Base-by-base conservation (phyloP, 1,140 invertebrate species). In the Trypoxylus dichotomus region DNA sequence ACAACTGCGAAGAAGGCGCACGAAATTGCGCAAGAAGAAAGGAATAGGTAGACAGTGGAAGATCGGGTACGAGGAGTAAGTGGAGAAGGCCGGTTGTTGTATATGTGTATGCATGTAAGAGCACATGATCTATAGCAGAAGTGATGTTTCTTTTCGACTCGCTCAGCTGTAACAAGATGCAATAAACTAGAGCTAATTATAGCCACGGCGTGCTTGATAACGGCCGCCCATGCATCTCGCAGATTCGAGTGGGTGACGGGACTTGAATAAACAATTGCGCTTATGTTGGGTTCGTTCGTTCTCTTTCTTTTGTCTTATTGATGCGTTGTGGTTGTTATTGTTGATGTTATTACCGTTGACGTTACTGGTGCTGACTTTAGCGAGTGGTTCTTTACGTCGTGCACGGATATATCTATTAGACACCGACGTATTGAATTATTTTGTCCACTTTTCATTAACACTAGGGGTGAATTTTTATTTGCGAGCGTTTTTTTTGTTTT, bases 161-260 rank as follows among this genome's bases (percentile, higher is more conserved):
- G 72, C 72, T 74, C 41, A 43, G 72, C 41, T 74, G 29, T 42
- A 74, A 74, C 72, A 41, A 37, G 72, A 37, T 41, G 72, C 72
- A 74, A 74, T 74, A 74, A 74, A 74, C 72, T 43, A 74, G 72
- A 43, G 72, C 72, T 74, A 74, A 74, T 74, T 74, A 74, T 74
- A 74, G 72, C 72, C 72, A 27, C 19, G 72, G 72, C 72, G n/a
- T 37, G 15, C 37, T 74, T 42, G 72, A 74, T 74, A 74, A 74
- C 72, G 72, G 32, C 41, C 72, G 72, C 72, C 72, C 72, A 74
- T 74, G 72, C 72, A 74, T 41, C 29, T 7, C 32, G 32, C 72
- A 74, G 32, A 21, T 41, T 74, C 72, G 72, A 74, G 72, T 74
- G 72, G 72, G 72, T 41, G 72, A 74, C 32, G 32, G 29, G 29